Evolutionary conservation across 2,888 invertebrate genomes (phyloP), one percentile per base, ranked within the genome.

Genomic region (Xylota segnis): DNA sequence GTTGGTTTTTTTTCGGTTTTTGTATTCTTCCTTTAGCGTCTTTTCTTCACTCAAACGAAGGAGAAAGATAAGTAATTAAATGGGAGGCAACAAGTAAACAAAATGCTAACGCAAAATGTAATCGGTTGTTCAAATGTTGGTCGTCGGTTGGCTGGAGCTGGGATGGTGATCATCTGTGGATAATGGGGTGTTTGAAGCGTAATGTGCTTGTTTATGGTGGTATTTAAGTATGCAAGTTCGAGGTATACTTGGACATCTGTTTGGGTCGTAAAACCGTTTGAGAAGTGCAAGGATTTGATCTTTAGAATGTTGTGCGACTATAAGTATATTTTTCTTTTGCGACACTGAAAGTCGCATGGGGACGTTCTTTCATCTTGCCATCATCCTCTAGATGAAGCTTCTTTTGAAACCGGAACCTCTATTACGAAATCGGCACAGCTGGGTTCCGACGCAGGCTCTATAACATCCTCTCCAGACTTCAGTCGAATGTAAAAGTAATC

Each of bases 151-250:
- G 7, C 14, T 32, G 32, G 14, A 59, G 23, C 23, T 37, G 12
- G 37, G 10, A 37, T 45, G 63, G 29, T 47, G 45, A 45, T 63
- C 63, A 47, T 63, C 63, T 45, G 29, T 29, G 32, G 27, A 29
- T 63, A 63, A 61, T 61, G 43, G 61, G 27, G 29, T 29, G 45
- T 63, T 63, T 29, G 32, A 32, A 63, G 14, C 43, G 3, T 27
- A 40, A 43, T 59, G 43, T 43, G 59, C n/a, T 40, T 59, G 23
- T 34, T 34, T 34, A 34, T 34, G 34, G 2, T 7, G 10, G 34
- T 34, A 10, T 34, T 34, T 34, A 10, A 34, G 9, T 34, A 34
- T 9, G 34, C 40, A 40, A n/a, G 40, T 40, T 12, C 9, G 40
- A 40, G 40, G n/a, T n/a, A n/a, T 40, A n/a, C 9, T n/a, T 5